phyloP scores from a whole-genome alignment of 2,113 vertebrate species.

The Atlantisia rogersi region DNA sequence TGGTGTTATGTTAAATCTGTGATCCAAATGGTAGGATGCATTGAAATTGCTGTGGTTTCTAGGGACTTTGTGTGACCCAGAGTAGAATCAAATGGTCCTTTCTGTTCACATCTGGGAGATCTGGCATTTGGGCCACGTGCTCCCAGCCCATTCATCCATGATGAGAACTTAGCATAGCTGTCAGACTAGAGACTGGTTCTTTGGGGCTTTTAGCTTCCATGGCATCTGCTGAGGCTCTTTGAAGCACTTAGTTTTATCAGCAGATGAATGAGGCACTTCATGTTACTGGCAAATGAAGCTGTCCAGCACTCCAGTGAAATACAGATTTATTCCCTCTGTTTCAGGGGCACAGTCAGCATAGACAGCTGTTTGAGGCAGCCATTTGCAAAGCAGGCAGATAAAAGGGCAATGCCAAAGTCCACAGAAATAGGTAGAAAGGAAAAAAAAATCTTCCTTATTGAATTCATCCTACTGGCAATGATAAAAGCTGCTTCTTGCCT shows the following conservation, averaged over 20 bases:
- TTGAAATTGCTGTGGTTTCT: neutral
- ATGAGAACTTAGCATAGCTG: neutral
- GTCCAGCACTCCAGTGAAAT: neutral
- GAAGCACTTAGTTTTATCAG: neutral
- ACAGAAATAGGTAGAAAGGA: neutral
- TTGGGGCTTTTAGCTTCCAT: neutral
- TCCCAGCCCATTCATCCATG: fast-evolving
- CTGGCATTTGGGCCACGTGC: neutral
- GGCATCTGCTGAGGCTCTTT: neutral
- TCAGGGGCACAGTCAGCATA: neutral
- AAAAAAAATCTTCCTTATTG: neutral
- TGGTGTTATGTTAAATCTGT: neutral
- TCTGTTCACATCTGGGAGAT: neutral
- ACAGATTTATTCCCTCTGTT: neutral
- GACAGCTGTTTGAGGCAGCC: neutral
- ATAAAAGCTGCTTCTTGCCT: neutral
- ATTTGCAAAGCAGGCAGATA: neutral
- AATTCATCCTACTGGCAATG: neutral
- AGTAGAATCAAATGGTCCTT: neutral
- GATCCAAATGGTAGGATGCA: neutral
- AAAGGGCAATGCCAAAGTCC: neutral
- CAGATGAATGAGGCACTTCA: neutral
- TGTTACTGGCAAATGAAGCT: neutral
- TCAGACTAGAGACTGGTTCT: neutral
- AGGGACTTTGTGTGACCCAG: neutral